Evolutionary conservation across 2,113 vertebrate genomes (phyloP), one percentile per base, ranked within the genome.

Genomic region (Siniperca chuatsi): DNA sequence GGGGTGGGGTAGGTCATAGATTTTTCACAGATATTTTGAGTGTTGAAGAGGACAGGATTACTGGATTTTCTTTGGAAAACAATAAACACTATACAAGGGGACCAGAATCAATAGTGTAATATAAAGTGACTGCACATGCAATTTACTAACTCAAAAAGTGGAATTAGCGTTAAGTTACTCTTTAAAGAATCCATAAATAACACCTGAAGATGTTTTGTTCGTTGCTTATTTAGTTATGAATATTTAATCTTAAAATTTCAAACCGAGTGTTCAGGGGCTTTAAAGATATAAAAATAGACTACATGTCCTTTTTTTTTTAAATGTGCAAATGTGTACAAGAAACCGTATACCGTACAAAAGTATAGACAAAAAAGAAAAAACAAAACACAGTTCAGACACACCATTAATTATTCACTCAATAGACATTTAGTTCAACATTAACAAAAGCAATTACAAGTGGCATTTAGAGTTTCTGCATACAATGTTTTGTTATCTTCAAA

Each of bases 381-480:
- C 44, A 46, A 60, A 25, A 37, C 4, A 57, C 13, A 21, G 21
- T 11, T 52, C 35, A 72, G 3, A 54, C 6, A 15, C 6, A 13
- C 1, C 50, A 25, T 33, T 29, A 1, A 50, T 52, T 29, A 29
- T 29, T 29, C 29, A 29, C 29, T 29, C 44, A 33, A 61, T 1
- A 18, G 2, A 18, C 10, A 46, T 16, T 52, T 11, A 42, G 46
- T 46, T 16, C 6, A 54, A 35, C 23, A 40, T 16, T 25, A 29
- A 70, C 23, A 6, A 72, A 62, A 67, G 35, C 57, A 68, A 80
- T 77, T 33, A 23, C 8, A 60, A 42, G 42, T 69, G 65, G 5
- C 55, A 42, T 85, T 77, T 76, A 60, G 21, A 65, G 12, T 20
- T 42, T 60, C 55, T 1, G 6, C 2, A 0, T 10, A 18, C 2